These are phyloP conservation scores for Dioctria rufipes DNA, from an alignment of 2,888 invertebrate species.

Conservation along the genomic window DNA sequence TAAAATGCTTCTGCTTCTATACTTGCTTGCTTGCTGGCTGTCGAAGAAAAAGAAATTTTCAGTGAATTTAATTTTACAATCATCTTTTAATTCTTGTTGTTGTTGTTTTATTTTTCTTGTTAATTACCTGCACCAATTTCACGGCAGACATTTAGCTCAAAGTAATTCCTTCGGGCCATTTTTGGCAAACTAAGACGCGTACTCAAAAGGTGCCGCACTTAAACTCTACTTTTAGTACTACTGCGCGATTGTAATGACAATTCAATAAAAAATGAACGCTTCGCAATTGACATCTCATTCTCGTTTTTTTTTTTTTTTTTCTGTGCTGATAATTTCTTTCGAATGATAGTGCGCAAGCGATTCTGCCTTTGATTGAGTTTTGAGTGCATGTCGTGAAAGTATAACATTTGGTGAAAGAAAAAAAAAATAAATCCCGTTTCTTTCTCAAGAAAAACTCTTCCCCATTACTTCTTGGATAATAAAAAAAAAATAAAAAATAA, in stretches of 20 bases:
- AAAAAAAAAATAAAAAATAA: too few relatives aligned
- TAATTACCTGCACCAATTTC: slow-evolving; percentile 6
- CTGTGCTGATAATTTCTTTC: neutral
- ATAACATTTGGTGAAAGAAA: neutral
- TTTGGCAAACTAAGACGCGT: neutral
- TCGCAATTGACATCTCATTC: neutral
- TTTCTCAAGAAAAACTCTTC: too few relatives aligned
- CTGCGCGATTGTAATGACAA: neutral
- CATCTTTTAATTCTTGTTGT: neutral
- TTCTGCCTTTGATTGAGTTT: neutral
- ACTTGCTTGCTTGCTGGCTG: neutral
- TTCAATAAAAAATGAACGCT: neutral
- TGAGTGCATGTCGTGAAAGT: neutral
- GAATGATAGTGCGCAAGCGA: neutral
- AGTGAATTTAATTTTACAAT: neutral
- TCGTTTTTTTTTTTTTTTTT: neutral
- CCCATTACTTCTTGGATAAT: too few relatives aligned
- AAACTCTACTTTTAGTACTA: neutral
- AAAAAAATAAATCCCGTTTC: too few relatives aligned
- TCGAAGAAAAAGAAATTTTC: slow-evolving; percentile 4
- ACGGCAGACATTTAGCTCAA: slow-evolving; percentile 5
- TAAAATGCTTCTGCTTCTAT: too few relatives aligned
- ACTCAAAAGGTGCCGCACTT: slow-evolving; percentile 1
- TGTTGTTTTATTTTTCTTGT: neutral
- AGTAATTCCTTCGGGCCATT: neutral